phyloP scores from a whole-genome alignment of 2,797 vertebrate genomes.

The Falco novaeseelandiae region DNA sequence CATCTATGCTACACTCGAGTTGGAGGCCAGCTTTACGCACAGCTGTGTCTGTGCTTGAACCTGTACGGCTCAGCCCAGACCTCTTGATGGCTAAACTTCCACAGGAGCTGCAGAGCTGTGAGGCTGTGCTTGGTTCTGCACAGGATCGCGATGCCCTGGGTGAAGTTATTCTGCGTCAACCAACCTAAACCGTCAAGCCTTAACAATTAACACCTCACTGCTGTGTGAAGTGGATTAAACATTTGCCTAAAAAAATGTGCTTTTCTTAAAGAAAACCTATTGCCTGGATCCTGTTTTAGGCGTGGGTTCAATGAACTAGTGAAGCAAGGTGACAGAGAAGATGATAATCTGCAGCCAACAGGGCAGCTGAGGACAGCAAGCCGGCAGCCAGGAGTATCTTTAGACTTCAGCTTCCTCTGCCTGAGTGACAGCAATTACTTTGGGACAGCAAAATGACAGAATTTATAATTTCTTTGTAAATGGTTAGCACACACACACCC shows the following conservation, averaged over 20 bases:
- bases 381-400: neutral
- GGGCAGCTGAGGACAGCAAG: neutral
- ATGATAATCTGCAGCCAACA: neutral
- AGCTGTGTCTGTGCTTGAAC: rapidly evolving
- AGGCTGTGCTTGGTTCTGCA: neutral
- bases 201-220: neutral
- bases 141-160: rapidly evolving
- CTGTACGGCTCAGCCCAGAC: neutral
- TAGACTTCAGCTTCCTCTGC: neutral
- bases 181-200: neutral
- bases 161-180: neutral
- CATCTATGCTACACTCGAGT: neutral
- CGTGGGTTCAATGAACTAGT: neutral
- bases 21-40: neutral
- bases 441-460: neutral
- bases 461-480: neutral
- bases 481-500: neutral
- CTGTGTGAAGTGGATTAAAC: neutral
- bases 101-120: neutral
- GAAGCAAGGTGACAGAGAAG: neutral
- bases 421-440: neutral
- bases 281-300: neutral
- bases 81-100: neutral
- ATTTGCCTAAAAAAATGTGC: neutral
- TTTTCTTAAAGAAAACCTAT: neutral